Base-by-base conservation (phyloP, 1,140 invertebrate genomes). In the Solenopsis invicta region DNA sequence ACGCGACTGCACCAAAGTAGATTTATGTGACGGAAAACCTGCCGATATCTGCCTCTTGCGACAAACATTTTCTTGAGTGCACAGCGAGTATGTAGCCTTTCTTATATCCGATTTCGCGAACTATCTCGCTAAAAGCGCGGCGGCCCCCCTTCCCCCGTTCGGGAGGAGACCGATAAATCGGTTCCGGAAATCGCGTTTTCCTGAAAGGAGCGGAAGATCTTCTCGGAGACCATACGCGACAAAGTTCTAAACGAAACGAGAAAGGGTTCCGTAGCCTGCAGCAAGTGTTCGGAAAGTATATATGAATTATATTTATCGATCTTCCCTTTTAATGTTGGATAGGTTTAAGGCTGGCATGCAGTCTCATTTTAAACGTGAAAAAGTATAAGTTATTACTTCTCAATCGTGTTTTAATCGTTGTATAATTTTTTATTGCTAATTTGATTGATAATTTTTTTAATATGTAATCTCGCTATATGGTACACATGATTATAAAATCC, bases 1-100 rank as follows among this genome's bases (percentile, higher is more conserved):
- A 48, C 69, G 21, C 74, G 52, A 24, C 48, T 80, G 29, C 64
- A 45, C 52, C 64, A 69, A 82, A 87, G 77, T 88, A 76, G 87
- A 88, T 88, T 88, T 88, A 87, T 82, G 52, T 74, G 87, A 87
- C 16, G 48, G 71, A 82, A 75, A 87, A 81, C 84, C 56, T 66
- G 76, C 48, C 85, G 85, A 88, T 86, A 67, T 88, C 67, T 81
- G 54, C 85, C 85, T 78, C 59, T 64, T 24, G 54, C 52, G 61
- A 76, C 61, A 72, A 56, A 86, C 76, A 86, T 88, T 88, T 86
- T 75, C 67, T 62, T 66, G 67, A 80, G 85, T 62, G 76, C 82
- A 62, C 72, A 29, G 37, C 21, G 16, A 8, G 34, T 54, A 48
- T 61, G 34, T 71, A 21, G 41, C 82, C 37, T 12, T 41, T 45